Evolutionary conservation across 2,113 vertebrate genomes (phyloP).

Genomic region (Protobothrops flavoviridis): DNA sequence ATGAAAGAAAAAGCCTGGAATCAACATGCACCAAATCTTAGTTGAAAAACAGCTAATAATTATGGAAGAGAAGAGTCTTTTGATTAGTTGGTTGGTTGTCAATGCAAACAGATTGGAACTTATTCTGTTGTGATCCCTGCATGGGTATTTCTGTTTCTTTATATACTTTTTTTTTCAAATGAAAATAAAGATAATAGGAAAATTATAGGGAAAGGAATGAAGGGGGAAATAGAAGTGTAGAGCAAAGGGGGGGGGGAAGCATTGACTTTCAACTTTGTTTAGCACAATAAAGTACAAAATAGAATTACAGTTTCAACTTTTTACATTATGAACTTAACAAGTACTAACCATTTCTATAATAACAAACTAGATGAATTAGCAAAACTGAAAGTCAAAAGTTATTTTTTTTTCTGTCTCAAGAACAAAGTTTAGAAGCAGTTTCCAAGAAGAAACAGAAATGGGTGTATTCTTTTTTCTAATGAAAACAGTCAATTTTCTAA

Average conservation of each 20-base stretch:
- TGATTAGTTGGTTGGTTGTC: not conserved
- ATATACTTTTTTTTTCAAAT: not conserved
- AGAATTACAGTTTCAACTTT: not conserved
- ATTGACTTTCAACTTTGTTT: not conserved
- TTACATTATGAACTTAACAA: not conserved
- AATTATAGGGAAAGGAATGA: not conserved
- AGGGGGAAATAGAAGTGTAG: not conserved
- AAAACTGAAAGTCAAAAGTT: not conserved
- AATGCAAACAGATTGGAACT: not conserved
- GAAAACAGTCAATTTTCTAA: not conserved
- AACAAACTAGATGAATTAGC: not conserved
- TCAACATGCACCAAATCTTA: not conserved
- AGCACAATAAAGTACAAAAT: not conserved
- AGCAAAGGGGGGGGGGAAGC: not conserved
- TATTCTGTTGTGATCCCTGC: not conserved
- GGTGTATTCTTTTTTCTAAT: not conserved
- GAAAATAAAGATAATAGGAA: not conserved
- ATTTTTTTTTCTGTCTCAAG: not conserved
- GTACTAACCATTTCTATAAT: not conserved
- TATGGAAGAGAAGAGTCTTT: not conserved
- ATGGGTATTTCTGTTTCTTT: not conserved
- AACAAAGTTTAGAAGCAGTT: not conserved
- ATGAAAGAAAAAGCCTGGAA: not conserved
- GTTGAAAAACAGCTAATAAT: not conserved
- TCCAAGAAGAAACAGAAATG: not conserved